Conservation (phyloP, 2,888 invertebrate genomes). For the Heliconius ethilla region DNA sequence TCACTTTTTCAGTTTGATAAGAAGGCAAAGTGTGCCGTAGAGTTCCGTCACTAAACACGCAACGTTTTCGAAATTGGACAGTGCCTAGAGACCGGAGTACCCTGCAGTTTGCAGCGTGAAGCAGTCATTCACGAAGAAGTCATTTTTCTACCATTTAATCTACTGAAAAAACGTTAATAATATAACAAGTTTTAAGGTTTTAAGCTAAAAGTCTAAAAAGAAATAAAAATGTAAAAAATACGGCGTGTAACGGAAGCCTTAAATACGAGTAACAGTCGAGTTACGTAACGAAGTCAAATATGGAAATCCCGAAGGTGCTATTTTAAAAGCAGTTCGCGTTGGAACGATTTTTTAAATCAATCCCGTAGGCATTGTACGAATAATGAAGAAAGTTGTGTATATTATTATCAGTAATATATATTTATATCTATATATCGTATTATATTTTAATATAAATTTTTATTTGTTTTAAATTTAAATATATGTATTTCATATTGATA, state of each 20-base stretch:
- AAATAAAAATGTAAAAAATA: slow-evolving; percentile 8
- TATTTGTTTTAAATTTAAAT: too few relatives aligned
- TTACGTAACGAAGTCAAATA: slow-evolving; percentile 25
- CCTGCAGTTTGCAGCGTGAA: too few relatives aligned
- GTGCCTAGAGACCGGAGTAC: not conserved
- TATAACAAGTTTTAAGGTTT: not conserved
- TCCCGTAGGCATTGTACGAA: not conserved
- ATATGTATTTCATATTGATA: too few relatives aligned
- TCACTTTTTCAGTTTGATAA: not conserved
- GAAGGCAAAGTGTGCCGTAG: not conserved
- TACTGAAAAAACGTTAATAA: not conserved
- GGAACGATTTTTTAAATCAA: slow-evolving; percentile 3
- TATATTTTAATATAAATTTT: not conserved
- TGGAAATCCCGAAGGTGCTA: slow-evolving; percentile 5
- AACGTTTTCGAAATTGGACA: not conserved
- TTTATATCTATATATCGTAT: not conserved
- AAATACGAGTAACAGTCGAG: slow-evolving; percentile 7
- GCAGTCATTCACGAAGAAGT: too few relatives aligned
- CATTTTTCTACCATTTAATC: not conserved
- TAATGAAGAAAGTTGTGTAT: not conserved
- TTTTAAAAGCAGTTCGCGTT: slow-evolving; percentile 5
- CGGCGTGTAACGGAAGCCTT: slow-evolving; percentile 12
- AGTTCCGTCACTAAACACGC: not conserved
- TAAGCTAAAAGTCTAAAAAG: not conserved
- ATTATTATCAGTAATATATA: not conserved